Evolutionary conservation across 2,888 invertebrate genomes (phyloP).

Genomic region (Acleris emargana): DNA sequence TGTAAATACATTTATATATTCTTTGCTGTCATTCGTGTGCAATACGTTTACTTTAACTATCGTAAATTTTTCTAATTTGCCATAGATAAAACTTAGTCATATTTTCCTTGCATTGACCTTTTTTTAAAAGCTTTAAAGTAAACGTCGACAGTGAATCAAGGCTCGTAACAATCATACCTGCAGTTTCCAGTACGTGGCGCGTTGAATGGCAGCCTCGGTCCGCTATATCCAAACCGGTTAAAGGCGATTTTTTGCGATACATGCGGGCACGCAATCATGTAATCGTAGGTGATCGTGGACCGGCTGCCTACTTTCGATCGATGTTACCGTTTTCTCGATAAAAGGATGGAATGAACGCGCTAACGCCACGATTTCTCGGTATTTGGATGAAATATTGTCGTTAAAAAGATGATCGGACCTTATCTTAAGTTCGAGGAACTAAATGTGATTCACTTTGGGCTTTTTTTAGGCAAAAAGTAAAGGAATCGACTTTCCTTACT

Average conservation of each 20-base stretch:
- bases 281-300: slow-evolving; percentile 34
- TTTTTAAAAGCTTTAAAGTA: neutral
- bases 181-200: slow-evolving; percentile 2
- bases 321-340: slow-evolving; percentile 33
- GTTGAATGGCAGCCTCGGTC: slow-evolving; percentile 35
- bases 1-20: too few species aligned
- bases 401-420: neutral
- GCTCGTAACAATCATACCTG: neutral
- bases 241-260: slow-evolving; percentile 35
- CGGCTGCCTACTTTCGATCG: slow-evolving; percentile 34
- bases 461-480: neutral
- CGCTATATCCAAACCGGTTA: slow-evolving; percentile 38
- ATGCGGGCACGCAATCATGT: slow-evolving; percentile 34
- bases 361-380: neutral
- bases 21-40: too few species aligned
- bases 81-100: too few species aligned
- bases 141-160: neutral
- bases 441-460: neutral
- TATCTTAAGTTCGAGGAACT: neutral
- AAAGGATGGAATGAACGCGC: slow-evolving; percentile 4
- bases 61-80: too few species aligned
- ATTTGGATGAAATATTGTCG: neutral
- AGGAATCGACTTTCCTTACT: neutral
- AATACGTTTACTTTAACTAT: too few species aligned
- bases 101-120: too few species aligned